These are phyloP conservation scores for Hyperoplus lanceolatus DNA, from an alignment of 2,797 vertebrate species.

Conservation along the genomic window DNA sequence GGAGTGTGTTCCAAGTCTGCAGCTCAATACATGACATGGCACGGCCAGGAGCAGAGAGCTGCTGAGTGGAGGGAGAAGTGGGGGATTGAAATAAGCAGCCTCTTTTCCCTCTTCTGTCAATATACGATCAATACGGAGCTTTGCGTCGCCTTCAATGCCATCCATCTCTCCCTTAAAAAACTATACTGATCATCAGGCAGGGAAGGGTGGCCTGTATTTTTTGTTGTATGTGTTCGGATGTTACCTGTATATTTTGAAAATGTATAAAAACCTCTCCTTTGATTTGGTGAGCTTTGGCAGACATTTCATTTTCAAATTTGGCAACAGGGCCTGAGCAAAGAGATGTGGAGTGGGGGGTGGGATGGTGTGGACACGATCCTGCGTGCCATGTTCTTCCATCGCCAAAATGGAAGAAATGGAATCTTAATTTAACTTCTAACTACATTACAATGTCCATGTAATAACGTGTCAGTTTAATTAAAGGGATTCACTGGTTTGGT, in stretches of 20 bases:
- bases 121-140: constrained; percentile 56
- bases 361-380: constrained; percentile 20
- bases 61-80: constrained; percentile 58
- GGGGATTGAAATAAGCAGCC: constrained; percentile 63
- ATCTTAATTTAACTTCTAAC: constrained; percentile 60
- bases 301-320: constrained; percentile 69
- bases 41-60: constrained; percentile 69
- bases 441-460: constrained; percentile 31
- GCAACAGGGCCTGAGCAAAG: constrained; percentile 49
- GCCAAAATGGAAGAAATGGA: constrained; percentile 79
- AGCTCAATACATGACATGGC: constrained; percentile 69
- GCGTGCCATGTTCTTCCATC: constrained; percentile 56
- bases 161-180: constrained; percentile 24
- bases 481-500: constrained; percentile 49
- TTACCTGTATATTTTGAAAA: constrained; percentile 29
- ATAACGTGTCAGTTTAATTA: constrained; percentile 61
- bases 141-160: constrained; percentile 43
- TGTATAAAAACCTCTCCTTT: constrained; percentile 10
- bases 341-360: constrained; percentile 4
- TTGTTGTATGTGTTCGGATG: constrained; percentile 1
- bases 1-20: constrained; percentile 60
- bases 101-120: constrained; percentile 43
- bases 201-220: neutral
- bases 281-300: constrained; percentile 48
- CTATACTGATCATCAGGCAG: constrained; percentile 11